Evolutionary conservation across 2,888 invertebrate genomes (phyloP).

Genomic region (Calameuta pallipes): DNA sequence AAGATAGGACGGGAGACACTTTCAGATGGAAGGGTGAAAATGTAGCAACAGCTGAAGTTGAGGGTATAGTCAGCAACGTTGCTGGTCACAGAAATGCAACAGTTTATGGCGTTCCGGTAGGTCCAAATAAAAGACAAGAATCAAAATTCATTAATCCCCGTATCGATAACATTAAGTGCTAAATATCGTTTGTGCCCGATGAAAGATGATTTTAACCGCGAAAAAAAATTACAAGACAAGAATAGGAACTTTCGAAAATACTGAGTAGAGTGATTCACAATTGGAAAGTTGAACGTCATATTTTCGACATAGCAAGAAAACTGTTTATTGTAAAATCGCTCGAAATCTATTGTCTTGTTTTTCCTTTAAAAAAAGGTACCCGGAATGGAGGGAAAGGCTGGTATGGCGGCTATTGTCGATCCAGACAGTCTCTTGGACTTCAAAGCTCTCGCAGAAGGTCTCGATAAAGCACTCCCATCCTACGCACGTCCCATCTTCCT

Average conservation of each 20-base stretch:
- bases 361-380: slow-evolving; percentile 55
- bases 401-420: slow-evolving; percentile 76
- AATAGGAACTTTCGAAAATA: neutral
- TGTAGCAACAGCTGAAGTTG: slow-evolving; percentile 76
- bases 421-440: slow-evolving; percentile 65
- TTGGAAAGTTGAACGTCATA: neutral
- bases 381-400: slow-evolving; percentile 72
- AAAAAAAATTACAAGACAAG: neutral
- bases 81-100: slow-evolving; percentile 83
- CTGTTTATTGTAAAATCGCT: neutral
- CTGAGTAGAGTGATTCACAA: neutral
- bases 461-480: slow-evolving; percentile 68
- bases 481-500: slow-evolving; percentile 77
- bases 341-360: slow-evolving; percentile 1
- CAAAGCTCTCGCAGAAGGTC: slow-evolving; percentile 62
- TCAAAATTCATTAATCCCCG: neutral
- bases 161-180: neutral
- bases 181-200: neutral
- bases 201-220: neutral
- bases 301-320: neutral
- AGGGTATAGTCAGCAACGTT: slow-evolving; percentile 71
- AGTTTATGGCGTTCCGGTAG: slow-evolving; percentile 92
- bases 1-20: slow-evolving; percentile 75
- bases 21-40: slow-evolving; percentile 78
- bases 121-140: slow-evolving; percentile 33